phyloP scores from a whole-genome alignment of 2,888 invertebrate genomes.

The Volucella zonaria region DNA sequence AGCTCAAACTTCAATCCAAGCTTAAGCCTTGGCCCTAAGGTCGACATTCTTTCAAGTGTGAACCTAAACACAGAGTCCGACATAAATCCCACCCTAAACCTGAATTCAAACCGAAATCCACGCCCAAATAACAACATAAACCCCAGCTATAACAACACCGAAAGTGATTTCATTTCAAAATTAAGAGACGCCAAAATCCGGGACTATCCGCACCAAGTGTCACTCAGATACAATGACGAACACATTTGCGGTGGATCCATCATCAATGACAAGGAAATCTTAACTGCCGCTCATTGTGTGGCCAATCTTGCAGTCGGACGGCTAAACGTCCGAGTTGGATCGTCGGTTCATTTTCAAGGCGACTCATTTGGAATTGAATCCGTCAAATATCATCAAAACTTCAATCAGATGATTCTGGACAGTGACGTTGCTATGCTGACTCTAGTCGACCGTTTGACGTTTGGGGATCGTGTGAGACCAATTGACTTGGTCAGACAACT shows the following conservation, averaged over 20 bases:
- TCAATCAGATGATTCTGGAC: constrained; percentile 18
- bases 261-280: constrained; percentile 24
- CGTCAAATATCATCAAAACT: constrained; percentile 28
- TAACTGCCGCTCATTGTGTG: constrained; percentile 57
- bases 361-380: constrained; percentile 4
- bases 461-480: constrained; percentile 18
- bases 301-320: background rate
- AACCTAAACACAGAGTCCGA: too few relatives aligned
- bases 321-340: constrained; percentile 43
- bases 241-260: constrained; percentile 49
- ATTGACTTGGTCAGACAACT: constrained; percentile 20
- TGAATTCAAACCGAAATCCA: too few relatives aligned
- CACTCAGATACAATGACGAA: constrained; percentile 38
- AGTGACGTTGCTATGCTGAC: constrained; percentile 50
- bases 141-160: too few relatives aligned
- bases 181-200: constrained; percentile 16
- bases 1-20: background rate
- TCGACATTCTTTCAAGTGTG: background rate
- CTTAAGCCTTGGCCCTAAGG: background rate
- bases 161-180: too few relatives aligned
- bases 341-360: constrained; percentile 24
- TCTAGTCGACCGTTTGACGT: background rate
- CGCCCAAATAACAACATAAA: too few relatives aligned
- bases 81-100: too few relatives aligned
- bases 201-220: constrained; percentile 33